Base-by-base conservation (phyloP, 1,140 invertebrate genomes). In the Microplitis mediator region DNA sequence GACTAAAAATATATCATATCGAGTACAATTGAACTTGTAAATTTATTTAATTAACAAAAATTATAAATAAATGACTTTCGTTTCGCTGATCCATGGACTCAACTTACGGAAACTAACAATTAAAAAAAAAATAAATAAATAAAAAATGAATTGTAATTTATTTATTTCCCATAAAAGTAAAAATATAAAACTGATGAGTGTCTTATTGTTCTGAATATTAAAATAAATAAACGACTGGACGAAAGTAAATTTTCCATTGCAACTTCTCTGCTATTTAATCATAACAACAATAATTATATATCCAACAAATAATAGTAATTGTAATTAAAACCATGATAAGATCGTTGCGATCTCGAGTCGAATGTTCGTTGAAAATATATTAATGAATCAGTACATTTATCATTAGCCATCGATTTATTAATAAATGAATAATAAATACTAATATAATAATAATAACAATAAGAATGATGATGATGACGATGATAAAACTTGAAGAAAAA, bases 161-260 rank as follows among this genome's bases (percentile, higher is more conserved):
- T 65, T 66, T 79, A 79, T 76, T 77, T 73, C 75, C 78, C 72
- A 69, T 60, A 60, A 54, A 34, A 69, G 70, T 66, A 76, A 74
- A 75, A 74, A 78, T 75, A 75, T 77, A 80, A 74, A 85, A 85
- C 82, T 85, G 80, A 85, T 85, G 84, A 84, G 85, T 86, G 85
- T 86, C 85, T 86, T 86, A 86, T 84, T 83, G 84, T 86, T 85
- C 84, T 76, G 78, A 77, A 45, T 45, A 45, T 23, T 23, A 23
- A 23, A 23, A 23, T 45, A 45, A 45, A 45, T 77, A 81, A 80
- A 75, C 79, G 79, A 79, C 83, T 85, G 81, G 82, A 81, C 77
- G 76, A 81, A 80, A 78, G 76, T 82, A 77, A 72, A 78, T 73
- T 77, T 77, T 77, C 52, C 6, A 50, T 5, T 14, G 5, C 9